These are phyloP conservation scores for Telenomus remus DNA, from an alignment of 1,140 invertebrate genomes.

Conservation along the genomic window DNA sequence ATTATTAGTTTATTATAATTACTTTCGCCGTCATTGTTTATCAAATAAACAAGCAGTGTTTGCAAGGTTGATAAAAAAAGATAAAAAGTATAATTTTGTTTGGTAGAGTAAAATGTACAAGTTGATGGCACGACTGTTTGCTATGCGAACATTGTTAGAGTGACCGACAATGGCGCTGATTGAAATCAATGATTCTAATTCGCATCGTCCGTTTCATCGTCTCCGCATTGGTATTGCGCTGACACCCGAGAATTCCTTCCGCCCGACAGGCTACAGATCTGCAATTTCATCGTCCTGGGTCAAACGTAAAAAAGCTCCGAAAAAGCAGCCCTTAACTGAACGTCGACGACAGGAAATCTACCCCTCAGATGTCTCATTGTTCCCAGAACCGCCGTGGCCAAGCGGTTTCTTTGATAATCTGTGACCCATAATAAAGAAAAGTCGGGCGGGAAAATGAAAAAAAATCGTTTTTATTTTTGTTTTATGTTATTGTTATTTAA, in stretches of 20 bases:
- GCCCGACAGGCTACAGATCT: conserved; percentile 66
- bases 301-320: conserved; percentile 68
- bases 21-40: too few relatives aligned
- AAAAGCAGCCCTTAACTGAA: conserved; percentile 31
- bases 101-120: conserved; percentile 2
- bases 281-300: conserved; percentile 71
- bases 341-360: conserved; percentile 46
- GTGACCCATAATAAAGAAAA: conserved; percentile 30
- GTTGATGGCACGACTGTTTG: conserved; percentile 25
- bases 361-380: conserved; percentile 60
- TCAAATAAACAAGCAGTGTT: background rate
- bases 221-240: conserved; percentile 63
- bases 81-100: conserved; percentile 18
- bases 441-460: background rate
- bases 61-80: conserved; percentile 9
- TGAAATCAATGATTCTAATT: conserved; percentile 72
- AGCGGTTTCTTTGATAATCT: conserved; percentile 60
- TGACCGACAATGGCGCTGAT: conserved; percentile 73
- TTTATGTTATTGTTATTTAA: too few relatives aligned
- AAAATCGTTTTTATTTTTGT: too few relatives aligned
- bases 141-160: conserved; percentile 52
- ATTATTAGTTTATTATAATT: too few relatives aligned
- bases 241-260: conserved; percentile 70
- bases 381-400: conserved; percentile 33
- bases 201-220: conserved; percentile 62